Conservation (phyloP, 2,888 invertebrate genomes). For the Crepidodera aurea region DNA sequence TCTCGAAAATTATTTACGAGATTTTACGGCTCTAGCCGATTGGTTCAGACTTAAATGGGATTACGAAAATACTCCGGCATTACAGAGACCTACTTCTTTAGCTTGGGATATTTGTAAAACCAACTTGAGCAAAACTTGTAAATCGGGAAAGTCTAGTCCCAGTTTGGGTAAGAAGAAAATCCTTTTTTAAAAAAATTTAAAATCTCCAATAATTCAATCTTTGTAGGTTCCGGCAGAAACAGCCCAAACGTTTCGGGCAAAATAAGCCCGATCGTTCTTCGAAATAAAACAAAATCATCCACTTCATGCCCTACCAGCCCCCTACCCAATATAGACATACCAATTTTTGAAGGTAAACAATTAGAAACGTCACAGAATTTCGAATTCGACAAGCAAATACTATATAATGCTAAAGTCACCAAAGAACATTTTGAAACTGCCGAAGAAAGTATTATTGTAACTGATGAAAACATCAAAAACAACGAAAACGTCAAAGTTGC, state of each 20-base stretch:
- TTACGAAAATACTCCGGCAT: constrained; percentile 87
- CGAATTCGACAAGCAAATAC: constrained; percentile 9
- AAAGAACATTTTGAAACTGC: background rate
- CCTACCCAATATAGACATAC: constrained; percentile 59
- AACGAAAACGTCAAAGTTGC: background rate
- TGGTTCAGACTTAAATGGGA: constrained; percentile 95
- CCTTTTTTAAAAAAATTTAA: too few relatives aligned
- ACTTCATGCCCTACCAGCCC: constrained; percentile 60
- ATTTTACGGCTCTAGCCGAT: constrained; percentile 92
- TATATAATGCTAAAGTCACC: background rate
- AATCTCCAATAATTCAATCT: too few relatives aligned
- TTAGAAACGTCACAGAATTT: constrained; percentile 26
- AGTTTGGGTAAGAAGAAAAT: constrained; percentile 56
- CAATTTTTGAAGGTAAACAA: constrained; percentile 57
- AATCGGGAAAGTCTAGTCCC: constrained; percentile 61
- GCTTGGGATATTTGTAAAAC: constrained; percentile 97
- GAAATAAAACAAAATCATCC: constrained; percentile 44
- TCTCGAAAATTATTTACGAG: constrained; percentile 91
- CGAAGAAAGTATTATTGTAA: background rate
- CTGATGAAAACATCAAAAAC: background rate
- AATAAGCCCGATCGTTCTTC: constrained; percentile 69
- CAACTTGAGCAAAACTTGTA: constrained; percentile 60
- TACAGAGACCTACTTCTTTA: constrained; percentile 85
- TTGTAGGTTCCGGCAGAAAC: constrained; percentile 64
- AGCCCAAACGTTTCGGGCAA: constrained; percentile 69